phyloP scores from a whole-genome alignment of 1,140 invertebrate species.

The Steinernema feltiae region DNA sequence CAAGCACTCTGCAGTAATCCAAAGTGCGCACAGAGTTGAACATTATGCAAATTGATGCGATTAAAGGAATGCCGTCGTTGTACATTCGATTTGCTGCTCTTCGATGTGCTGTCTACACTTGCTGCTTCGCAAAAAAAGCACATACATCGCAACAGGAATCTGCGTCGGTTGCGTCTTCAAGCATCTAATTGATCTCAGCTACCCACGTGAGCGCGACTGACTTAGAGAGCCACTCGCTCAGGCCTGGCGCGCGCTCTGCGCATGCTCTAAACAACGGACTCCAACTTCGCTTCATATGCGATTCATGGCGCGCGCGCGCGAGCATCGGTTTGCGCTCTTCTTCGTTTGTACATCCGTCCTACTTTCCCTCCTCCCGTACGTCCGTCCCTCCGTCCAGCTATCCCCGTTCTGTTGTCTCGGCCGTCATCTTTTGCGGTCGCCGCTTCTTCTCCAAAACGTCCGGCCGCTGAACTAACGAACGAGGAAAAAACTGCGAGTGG shows the following conservation, averaged over 20 bases:
- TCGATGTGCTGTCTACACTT: too few relatives aligned
- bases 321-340: too few relatives aligned
- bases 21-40: conserved; percentile 9
- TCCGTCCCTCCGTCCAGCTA: not conserved
- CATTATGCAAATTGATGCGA: conserved; percentile 15
- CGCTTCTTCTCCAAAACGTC: not conserved
- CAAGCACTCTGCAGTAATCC: not conserved
- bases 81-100: not conserved
- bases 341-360: not conserved
- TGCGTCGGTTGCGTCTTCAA: not conserved
- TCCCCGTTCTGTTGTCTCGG: not conserved
- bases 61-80: not conserved
- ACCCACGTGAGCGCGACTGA: not conserved
- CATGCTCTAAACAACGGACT: too few relatives aligned
- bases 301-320: too few relatives aligned
- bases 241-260: too few relatives aligned
- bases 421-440: not conserved
- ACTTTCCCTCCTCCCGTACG: not conserved
- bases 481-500: not conserved
- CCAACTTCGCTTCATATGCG: too few relatives aligned
- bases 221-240: too few relatives aligned
- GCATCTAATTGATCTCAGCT: not conserved
- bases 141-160: not conserved
- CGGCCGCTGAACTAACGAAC: not conserved
- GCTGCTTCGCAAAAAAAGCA: not conserved